Evolutionary conservation across 2,888 invertebrate species (phyloP).

Genomic region (Aphodius granarius): DNA sequence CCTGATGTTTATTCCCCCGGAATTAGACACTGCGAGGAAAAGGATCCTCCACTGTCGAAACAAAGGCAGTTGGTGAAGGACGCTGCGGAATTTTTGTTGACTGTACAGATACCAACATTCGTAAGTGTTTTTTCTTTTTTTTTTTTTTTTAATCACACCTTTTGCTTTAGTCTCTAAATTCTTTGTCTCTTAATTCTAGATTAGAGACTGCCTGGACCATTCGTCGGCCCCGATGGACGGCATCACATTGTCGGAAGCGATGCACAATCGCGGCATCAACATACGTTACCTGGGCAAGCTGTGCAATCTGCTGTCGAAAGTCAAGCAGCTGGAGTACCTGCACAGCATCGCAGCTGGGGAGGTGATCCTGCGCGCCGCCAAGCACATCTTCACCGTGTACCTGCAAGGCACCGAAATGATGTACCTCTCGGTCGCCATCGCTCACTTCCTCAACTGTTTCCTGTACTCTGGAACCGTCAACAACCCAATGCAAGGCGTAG

Average conservation of each 20-base stretch:
- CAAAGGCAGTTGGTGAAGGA: constrained; percentile 92
- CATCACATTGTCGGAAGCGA: constrained; percentile 83
- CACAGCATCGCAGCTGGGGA: constrained; percentile 91
- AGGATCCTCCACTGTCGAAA: constrained; percentile 68
- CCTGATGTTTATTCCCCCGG: constrained; percentile 97
- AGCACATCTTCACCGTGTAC: constrained; percentile 90
- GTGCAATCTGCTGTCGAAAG: constrained; percentile 74
- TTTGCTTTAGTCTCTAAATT: too few species aligned
- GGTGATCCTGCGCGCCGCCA: constrained; percentile 84
- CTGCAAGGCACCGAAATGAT: constrained; percentile 87
- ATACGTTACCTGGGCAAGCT: constrained; percentile 95
- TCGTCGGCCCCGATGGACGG: constrained; percentile 96
- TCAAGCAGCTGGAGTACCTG: constrained; percentile 81
- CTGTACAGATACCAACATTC: constrained; percentile 93
- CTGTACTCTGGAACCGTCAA: constrained; percentile 76
- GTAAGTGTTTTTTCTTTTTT: constrained; percentile 60
- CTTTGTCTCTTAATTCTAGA: constrained; percentile 54
- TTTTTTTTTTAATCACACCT: too few species aligned
- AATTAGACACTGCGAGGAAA: constrained; percentile 79
- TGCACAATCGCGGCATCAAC: constrained; percentile 96
- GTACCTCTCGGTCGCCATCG: constrained; percentile 86
- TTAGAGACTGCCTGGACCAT: constrained; percentile 89
- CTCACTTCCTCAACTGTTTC: constrained; percentile 96
- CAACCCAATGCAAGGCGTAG: constrained; percentile 67
- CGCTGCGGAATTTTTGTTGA: constrained; percentile 92